Evolutionary conservation across 2,113 vertebrate genomes (phyloP).

Genomic region (Acanthochromis polyacanthus): DNA sequence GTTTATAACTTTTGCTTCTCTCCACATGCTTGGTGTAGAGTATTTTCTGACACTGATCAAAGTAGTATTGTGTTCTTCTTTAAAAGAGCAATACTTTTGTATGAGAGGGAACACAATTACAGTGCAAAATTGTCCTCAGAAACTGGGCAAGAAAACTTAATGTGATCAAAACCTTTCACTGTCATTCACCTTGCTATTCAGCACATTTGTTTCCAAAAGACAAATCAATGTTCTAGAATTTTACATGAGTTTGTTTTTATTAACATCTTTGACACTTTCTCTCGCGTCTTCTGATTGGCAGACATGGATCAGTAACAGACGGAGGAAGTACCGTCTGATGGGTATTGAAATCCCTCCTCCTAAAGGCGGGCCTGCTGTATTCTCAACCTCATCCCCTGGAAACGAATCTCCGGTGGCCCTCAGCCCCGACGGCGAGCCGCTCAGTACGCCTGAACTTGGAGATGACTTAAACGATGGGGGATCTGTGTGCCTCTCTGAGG

Average conservation of each 20-base stretch:
- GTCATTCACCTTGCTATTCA: background rate
- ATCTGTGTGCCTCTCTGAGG: constrained; percentile 94
- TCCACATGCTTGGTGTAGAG: too few relatives aligned
- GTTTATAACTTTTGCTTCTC: background rate
- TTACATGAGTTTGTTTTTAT: too few relatives aligned
- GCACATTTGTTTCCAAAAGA: too few relatives aligned
- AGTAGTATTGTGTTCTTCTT: background rate
- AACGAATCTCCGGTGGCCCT: constrained; percentile 86
- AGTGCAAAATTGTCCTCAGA: background rate
- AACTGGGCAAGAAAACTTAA: background rate
- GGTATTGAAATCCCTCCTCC: constrained; percentile 97
- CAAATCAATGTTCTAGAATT: too few relatives aligned
- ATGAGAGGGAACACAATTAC: background rate
- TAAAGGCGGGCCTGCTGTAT: constrained; percentile 94
- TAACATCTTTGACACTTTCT: background rate
- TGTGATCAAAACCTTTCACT: background rate
- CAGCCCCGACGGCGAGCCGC: constrained; percentile 87
- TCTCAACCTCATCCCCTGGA: constrained; percentile 88
- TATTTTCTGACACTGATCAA: background rate
- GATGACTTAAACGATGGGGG: constrained; percentile 92
- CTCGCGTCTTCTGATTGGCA: constrained; percentile 68
- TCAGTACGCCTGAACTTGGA: constrained; percentile 84
- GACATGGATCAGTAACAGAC: constrained; percentile 99
- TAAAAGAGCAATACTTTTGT: background rate
- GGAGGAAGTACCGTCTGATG: constrained; percentile 98